phyloP scores from a whole-genome alignment of 2,113 vertebrate species.

The Ancistrus triradiatus region DNA sequence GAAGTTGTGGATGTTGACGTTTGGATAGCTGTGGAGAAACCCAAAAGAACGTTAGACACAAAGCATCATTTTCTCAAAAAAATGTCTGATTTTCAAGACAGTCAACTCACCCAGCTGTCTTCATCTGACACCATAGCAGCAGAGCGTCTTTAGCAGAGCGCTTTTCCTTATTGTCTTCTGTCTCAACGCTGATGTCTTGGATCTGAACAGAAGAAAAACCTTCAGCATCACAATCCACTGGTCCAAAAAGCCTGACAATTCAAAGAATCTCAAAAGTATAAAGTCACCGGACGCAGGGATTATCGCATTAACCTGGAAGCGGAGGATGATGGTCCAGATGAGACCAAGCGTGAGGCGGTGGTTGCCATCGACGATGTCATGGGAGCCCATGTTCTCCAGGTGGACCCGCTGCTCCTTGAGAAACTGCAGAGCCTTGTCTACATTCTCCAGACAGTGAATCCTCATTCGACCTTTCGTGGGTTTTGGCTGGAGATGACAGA shows the following conservation, averaged over 20 bases:
- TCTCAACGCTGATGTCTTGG: conserved; percentile 96
- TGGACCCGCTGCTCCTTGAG: conserved; percentile 95
- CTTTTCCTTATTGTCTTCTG: conserved; percentile 96
- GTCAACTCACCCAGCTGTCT: conserved; percentile 88
- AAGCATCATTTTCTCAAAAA: neutral
- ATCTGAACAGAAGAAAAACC: too few species aligned
- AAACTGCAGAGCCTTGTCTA: conserved; percentile 96
- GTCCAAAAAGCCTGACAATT: neutral
- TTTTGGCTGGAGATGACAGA: conserved; percentile 74
- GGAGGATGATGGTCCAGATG: conserved; percentile 97
- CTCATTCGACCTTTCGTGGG: conserved; percentile 95
- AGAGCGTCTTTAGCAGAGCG: conserved; percentile 93
- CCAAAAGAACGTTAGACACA: conserved; percentile 1
- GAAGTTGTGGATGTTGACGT: conserved; percentile 97
- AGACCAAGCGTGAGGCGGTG: conserved; percentile 91
- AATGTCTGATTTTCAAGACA: neutral
- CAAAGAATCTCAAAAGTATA: neutral
- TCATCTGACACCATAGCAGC: conserved; percentile 98
- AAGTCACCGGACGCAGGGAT: neutral
- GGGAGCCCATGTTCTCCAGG: conserved; percentile 96
- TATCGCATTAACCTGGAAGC: conserved; percentile 80
- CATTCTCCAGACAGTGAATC: conserved; percentile 96
- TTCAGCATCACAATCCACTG: conserved; percentile 15
- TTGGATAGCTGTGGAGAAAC: conserved; percentile 78
- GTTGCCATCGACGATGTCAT: conserved; percentile 96